Base-by-base conservation (phyloP, 2,113 vertebrate species). In the Menidia beryllina region DNA sequence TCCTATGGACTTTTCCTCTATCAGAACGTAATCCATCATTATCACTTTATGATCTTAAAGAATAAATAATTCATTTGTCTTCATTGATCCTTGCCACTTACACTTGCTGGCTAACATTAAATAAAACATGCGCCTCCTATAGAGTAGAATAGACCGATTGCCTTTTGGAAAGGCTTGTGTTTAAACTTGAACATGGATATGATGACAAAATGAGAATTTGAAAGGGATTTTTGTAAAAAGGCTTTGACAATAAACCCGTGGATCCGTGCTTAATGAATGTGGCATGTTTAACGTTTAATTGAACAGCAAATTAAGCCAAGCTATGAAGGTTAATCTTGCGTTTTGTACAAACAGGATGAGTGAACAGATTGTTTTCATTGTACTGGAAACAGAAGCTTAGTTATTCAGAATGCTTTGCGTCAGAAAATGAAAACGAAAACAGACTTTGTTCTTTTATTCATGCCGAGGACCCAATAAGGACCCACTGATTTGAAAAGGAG, bases 1-100 rank as follows among this genome's bases (percentile, higher is more conserved):
- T 34, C n/a, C 59, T 30, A 24, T n/a, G 39, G 56, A n/a, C 39
- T 54, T 74, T 61, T 57, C 55, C 39, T 57, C 69, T 45, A 43
- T 55, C 48, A n/a, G 53, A 63, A 43, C 8, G 72, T 11, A 60
- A 27, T 14, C 1, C 39, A 47, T 36, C 21, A 41, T 26, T 17
- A 17, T 15, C 5, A 24, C 12, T 17, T 15, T 41, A 24, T 36
- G 20, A 15, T 39, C 3, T 41, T 5, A 3, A 43, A 17, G 41
- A 43, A 43, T 15, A 43, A 5, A 43, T 43, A 19, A 43, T 19
- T 4, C 26, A 63, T 38, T 50, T 50, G 43, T 43, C 50, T 62
- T 50, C 36, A 34, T 19, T 38, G 54, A 54, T 47, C 23, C 38
- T 27, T 5, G 30, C 73, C 50, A 59, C 75, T 68, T 68, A 38